phyloP scores from a whole-genome alignment of 2,113 vertebrate genomes.

The Rhizomys pruinosus region DNA sequence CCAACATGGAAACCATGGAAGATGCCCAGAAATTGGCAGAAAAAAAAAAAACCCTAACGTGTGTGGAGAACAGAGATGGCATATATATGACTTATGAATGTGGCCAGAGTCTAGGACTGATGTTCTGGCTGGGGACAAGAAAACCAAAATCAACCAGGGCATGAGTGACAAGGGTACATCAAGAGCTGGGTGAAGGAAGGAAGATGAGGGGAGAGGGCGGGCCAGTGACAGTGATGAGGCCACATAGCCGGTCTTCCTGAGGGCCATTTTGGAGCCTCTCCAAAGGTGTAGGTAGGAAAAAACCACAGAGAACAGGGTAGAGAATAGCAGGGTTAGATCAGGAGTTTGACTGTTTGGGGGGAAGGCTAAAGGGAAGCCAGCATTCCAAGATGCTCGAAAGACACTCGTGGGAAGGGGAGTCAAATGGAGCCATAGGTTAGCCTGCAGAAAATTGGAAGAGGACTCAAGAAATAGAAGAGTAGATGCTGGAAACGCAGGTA shows the following conservation, averaged over 20 bases:
- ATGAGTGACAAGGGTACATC: not conserved
- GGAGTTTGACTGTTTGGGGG: not conserved
- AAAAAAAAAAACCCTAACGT: not conserved
- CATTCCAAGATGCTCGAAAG: not conserved
- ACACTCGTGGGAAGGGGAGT: not conserved
- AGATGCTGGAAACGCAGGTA: not conserved
- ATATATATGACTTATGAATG: not conserved
- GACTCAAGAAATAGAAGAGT: not conserved
- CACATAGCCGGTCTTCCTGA: not conserved
- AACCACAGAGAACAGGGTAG: not conserved
- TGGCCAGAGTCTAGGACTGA: not conserved
- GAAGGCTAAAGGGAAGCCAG: not conserved
- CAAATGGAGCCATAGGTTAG: not conserved
- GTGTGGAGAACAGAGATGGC: not conserved
- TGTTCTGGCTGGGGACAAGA: not conserved
- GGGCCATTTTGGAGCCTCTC: not conserved
- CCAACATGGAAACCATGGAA: not conserved
- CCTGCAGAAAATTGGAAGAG: not conserved
- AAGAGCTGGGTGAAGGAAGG: not conserved
- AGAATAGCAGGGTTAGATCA: accelerated
- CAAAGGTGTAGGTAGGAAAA: not conserved
- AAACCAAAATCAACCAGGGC: not conserved
- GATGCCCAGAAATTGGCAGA: not conserved
- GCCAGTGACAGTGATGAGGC: not conserved
- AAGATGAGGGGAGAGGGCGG: not conserved